Evolutionary conservation across 2,888 invertebrate genomes (phyloP).

Genomic region (Chalcis sispes): DNA sequence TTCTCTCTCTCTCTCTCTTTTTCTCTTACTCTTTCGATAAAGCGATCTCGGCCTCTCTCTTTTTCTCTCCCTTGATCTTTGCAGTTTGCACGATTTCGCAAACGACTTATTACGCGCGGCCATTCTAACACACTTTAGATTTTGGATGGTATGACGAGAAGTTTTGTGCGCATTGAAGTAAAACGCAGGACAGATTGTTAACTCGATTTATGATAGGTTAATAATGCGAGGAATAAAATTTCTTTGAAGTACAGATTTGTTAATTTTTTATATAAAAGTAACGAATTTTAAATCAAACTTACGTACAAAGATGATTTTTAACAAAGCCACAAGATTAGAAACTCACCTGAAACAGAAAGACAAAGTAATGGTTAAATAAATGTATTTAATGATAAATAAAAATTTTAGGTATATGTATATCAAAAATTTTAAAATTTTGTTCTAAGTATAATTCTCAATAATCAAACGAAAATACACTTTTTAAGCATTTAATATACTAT

Average conservation of each 20-base stretch:
- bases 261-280: no score
- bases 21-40: slow-evolving; percentile 41
- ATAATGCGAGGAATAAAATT: no score
- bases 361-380: slow-evolving; percentile 4
- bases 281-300: no score
- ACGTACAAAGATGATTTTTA: slow-evolving; percentile 4
- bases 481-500: no score
- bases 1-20: slow-evolving; percentile 5
- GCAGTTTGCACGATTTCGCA: slow-evolving; percentile 48
- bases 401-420: neutral
- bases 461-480: no score
- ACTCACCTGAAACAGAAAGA: slow-evolving; percentile 55
- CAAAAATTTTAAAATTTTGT: neutral
- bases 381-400: neutral
- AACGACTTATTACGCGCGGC: slow-evolving; percentile 56
- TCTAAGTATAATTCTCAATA: neutral
- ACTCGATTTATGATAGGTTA: no score
- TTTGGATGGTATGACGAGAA: no score
- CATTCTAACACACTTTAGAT: slow-evolving; percentile 56
- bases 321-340: neutral
- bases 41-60: slow-evolving; percentile 28
- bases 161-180: no score
- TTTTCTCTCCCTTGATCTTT: slow-evolving; percentile 39
- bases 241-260: no score
- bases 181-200: no score